phyloP scores from a whole-genome alignment of 2,113 vertebrate genomes.

The Thinocorus orbignyianus region DNA sequence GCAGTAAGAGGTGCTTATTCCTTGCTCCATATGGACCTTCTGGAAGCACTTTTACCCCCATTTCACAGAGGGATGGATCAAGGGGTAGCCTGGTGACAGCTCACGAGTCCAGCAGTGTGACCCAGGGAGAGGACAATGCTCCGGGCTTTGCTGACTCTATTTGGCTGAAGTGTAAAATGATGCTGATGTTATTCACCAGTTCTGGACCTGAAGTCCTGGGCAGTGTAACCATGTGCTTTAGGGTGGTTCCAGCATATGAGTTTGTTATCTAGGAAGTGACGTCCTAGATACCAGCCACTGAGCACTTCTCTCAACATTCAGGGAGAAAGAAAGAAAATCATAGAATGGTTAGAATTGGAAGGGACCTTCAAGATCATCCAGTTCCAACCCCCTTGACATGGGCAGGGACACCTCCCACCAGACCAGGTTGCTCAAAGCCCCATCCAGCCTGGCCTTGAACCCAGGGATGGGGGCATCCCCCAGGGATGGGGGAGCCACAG shows the following conservation, averaged over 20 bases:
- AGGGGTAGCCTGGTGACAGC: background rate
- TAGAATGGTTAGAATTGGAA: no score
- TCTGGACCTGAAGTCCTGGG: background rate
- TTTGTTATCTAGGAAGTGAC: background rate
- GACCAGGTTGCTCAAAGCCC: no score
- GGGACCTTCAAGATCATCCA: no score
- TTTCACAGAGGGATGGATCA: background rate
- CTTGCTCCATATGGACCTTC: background rate
- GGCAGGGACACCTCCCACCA: no score
- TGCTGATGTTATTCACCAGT: background rate
- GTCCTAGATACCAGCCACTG: background rate
- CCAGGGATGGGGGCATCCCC: no score
- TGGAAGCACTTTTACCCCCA: background rate
- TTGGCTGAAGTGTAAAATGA: background rate
- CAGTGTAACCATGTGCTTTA: background rate
- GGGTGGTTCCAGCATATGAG: background rate
- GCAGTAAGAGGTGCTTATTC: background rate
- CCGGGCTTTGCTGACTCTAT: background rate
- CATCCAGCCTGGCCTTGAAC: no score
- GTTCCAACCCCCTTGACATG: no score
- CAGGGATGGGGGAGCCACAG: no score
- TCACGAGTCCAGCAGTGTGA: background rate
- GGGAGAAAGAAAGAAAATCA: background rate
- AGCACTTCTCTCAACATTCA: background rate
- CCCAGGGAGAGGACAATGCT: background rate